These are phyloP conservation scores for Pygmarrhopalites habei DNA, from an alignment of 1,140 invertebrate genomes.

Conservation along the genomic window DNA sequence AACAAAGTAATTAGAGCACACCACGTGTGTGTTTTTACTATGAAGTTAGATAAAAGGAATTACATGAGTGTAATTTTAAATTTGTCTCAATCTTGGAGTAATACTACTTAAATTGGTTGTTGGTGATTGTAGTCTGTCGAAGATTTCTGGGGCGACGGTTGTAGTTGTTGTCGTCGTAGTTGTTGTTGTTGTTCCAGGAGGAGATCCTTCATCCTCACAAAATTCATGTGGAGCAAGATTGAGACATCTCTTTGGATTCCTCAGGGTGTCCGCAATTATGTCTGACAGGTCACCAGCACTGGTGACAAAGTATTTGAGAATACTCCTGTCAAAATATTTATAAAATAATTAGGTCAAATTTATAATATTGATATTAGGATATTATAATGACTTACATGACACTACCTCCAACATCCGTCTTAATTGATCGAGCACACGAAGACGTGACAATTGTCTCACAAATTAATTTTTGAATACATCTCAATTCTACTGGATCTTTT, in stretches of 20 bases:
- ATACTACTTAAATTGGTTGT: not conserved
- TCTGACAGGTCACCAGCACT: slow-evolving; percentile 12
- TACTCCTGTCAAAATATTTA: not conserved
- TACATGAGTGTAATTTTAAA: too few relatives aligned
- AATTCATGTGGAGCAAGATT: slow-evolving; percentile 20
- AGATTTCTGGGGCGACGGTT: too few relatives aligned
- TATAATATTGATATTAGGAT: not conserved
- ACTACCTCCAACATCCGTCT: slow-evolving; percentile 20
- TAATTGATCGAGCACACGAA: slow-evolving; percentile 14
- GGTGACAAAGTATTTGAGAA: not conserved
- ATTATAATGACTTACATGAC: slow-evolving; percentile 20
- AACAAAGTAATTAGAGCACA: too few relatives aligned
- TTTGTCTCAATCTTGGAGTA: not conserved
- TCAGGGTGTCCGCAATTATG: slow-evolving; percentile 16
- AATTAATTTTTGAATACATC: slow-evolving; percentile 1
- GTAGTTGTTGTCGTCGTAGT: not conserved
- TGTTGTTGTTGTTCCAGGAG: not conserved
- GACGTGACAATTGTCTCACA: not conserved
- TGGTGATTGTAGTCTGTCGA: too few relatives aligned
- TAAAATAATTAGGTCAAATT: not conserved
- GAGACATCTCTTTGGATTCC: slow-evolving; percentile 26
- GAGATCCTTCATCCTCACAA: slow-evolving; percentile 2
- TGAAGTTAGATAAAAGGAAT: too few relatives aligned
- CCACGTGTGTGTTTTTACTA: too few relatives aligned
- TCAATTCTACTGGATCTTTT: slow-evolving; percentile 3